Conservation (phyloP, 2,797 vertebrate genomes). For the Malurus leucopterus region DNA sequence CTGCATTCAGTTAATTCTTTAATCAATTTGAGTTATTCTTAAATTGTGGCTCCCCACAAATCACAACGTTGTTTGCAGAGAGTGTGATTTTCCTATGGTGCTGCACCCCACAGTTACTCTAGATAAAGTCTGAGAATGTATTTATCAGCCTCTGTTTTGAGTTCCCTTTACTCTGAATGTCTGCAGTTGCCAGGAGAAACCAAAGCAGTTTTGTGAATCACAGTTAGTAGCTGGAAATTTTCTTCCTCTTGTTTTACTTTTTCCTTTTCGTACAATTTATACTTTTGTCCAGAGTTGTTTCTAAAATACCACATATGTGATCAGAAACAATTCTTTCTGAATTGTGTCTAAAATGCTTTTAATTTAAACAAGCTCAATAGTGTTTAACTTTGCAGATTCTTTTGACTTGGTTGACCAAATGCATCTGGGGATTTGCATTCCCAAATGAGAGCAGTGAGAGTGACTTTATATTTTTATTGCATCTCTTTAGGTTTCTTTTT, state of each 20-base stretch:
- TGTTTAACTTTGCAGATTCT: background rate
- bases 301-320: background rate
- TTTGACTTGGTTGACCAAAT: background rate
- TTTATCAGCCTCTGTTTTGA: background rate
- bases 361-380: background rate
- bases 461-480: background rate
- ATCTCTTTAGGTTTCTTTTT: slow-evolving; percentile 86
- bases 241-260: background rate
- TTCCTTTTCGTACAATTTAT: background rate
- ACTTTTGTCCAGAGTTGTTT: background rate
- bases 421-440: background rate
- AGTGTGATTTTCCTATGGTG: background rate
- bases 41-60: background rate
- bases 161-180: background rate
- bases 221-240: background rate
- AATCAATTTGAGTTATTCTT: background rate
- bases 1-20: background rate
- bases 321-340: background rate
- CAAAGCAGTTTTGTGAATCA: background rate
- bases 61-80: rapidly evolving
- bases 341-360: background rate
- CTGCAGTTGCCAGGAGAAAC: background rate
- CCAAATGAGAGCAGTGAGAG: background rate
- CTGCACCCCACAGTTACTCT: background rate
- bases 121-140: background rate